Evolutionary conservation across 2,113 vertebrate genomes (phyloP).

Genomic region (Hemichromis elongatus): DNA sequence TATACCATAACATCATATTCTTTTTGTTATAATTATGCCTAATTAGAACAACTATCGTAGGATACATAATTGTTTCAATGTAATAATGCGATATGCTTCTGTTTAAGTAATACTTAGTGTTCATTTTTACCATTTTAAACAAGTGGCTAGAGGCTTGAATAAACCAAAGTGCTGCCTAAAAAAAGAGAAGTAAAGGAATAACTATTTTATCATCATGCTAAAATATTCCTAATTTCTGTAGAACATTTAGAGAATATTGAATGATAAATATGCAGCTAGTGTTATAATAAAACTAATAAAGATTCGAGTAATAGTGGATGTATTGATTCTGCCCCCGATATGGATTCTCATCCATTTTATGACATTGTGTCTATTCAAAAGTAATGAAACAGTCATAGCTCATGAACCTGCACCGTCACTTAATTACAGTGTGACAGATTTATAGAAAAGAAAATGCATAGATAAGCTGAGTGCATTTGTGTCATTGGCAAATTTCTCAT

Average conservation of each 20-base stretch:
- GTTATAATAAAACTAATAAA: constrained; percentile 5
- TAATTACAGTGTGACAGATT: constrained; percentile 26
- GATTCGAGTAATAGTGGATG: not conserved
- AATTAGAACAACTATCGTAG: not conserved
- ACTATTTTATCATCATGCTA: not conserved
- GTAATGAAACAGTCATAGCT: constrained; percentile 36
- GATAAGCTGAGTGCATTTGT: constrained; percentile 3
- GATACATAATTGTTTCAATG: too few relatives aligned
- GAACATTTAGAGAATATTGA: not conserved
- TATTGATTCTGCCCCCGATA: not conserved
- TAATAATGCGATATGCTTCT: not conserved
- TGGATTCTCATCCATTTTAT: constrained; percentile 1
- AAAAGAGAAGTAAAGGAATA: not conserved
- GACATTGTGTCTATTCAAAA: constrained; percentile 16
- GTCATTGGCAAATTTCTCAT: constrained; percentile 13
- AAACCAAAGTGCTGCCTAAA: not conserved
- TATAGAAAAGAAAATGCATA: not conserved
- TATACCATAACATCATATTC: not conserved
- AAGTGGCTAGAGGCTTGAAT: not conserved
- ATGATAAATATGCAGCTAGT: not conserved
- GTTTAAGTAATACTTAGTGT: not conserved
- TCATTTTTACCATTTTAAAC: not conserved
- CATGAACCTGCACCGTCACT: not conserved
- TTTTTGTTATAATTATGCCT: not conserved
- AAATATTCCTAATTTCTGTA: not conserved